Percentiles rank a stretch among this genome's conserved stretches.
These are phyloP conservation scores for Mayetiola destructor DNA, from an alignment of 2,888 invertebrate species.

Conservation along the genomic window DNA sequence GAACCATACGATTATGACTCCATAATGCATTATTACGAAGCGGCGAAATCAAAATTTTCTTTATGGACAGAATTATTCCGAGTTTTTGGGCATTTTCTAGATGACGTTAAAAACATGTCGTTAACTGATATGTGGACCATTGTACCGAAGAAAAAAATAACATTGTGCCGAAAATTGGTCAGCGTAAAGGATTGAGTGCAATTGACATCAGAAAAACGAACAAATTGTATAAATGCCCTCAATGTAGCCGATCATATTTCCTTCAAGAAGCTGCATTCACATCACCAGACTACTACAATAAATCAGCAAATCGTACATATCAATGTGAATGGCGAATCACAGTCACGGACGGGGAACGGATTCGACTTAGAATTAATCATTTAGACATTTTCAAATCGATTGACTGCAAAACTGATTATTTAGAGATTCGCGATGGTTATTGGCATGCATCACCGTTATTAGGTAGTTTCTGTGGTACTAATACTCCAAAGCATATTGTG, in stretches of 20 bases:
- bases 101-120: slow-evolving; percentile 61
- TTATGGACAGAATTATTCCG: slow-evolving; percentile 89
- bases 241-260: slow-evolving; percentile 71
- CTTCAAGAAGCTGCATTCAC: slow-evolving; percentile 62
- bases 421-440: slow-evolving; percentile 82
- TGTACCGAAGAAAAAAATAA: neutral
- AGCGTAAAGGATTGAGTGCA: slow-evolving; percentile 68
- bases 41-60: slow-evolving; percentile 94
- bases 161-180: slow-evolving; percentile 49
- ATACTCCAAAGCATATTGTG: neutral
- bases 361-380: slow-evolving; percentile 74
- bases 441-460: slow-evolving; percentile 73
- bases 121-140: slow-evolving; percentile 76
- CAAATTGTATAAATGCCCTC: slow-evolving; percentile 83
- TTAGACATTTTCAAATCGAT: slow-evolving; percentile 58
- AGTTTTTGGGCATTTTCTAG: slow-evolving; percentile 31
- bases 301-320: slow-evolving; percentile 40
- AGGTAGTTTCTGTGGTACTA: slow-evolving; percentile 65
- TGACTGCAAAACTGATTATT: slow-evolving; percentile 67
- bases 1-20: slow-evolving; percentile 89
- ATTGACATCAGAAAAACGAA: slow-evolving; percentile 91
- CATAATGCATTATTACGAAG: slow-evolving; percentile 98
- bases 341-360: slow-evolving; percentile 83
- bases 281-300: slow-evolving; percentile 48
- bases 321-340: slow-evolving; percentile 87